Conservation (phyloP, 1,140 invertebrate genomes). For the Drosophila nasuta region DNA sequence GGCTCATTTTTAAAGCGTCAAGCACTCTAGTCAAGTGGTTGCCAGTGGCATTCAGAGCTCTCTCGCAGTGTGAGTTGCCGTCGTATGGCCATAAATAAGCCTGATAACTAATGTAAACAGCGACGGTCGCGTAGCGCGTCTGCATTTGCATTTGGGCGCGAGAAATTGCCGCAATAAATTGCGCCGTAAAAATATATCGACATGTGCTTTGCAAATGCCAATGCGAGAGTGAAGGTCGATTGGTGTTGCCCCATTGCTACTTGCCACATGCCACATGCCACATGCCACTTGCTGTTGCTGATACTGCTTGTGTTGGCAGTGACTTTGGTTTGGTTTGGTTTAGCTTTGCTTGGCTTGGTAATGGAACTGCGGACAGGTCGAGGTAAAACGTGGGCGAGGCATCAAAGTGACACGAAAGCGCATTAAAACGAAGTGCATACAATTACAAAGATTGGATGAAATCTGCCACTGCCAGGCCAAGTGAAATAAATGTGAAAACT, state of each 20-base stretch:
- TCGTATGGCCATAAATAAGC: constrained; percentile 69
- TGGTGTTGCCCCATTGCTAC: too few species aligned
- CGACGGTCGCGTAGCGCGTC: constrained; percentile 57
- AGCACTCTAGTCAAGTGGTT: constrained; percentile 61
- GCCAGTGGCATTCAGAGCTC: constrained; percentile 32
- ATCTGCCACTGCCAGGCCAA: constrained; percentile 55
- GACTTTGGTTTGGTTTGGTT: background rate
- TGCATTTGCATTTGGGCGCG: constrained; percentile 79
- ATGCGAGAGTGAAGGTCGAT: background rate
- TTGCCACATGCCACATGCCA: too few species aligned
- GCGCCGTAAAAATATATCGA: constrained; percentile 75
- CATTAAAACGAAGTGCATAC: constrained; percentile 78
- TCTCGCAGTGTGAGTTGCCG: background rate
- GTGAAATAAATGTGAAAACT: constrained; percentile 82
- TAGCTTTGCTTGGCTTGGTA: background rate
- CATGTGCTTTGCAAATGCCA: constrained; percentile 31
- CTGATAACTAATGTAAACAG: constrained; percentile 83
- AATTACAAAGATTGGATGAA: constrained; percentile 78
- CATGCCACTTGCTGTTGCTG: too few species aligned
- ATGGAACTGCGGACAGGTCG: constrained; percentile 21
- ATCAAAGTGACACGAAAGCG: constrained; percentile 69
- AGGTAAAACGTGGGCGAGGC: background rate
- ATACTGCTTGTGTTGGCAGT: too few species aligned
- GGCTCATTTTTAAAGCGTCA: constrained; percentile 70
- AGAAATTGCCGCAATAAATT: constrained; percentile 82